These are phyloP conservation scores for Platerodrilus igneus DNA, from an alignment of 2,888 invertebrate species.

Conservation along the genomic window DNA sequence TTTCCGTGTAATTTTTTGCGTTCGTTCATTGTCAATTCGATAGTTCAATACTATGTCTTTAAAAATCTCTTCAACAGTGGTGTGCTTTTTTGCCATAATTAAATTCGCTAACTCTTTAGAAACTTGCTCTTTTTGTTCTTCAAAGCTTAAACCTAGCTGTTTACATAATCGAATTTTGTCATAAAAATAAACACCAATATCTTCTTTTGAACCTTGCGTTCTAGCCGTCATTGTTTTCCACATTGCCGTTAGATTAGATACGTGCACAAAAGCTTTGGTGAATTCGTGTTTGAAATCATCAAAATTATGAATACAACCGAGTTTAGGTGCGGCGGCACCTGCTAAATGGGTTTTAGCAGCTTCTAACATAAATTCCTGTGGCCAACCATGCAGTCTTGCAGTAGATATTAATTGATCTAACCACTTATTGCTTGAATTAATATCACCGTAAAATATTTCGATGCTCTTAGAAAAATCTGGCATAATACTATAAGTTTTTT, in stretches of 20 bases:
- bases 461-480: slow-evolving; percentile 1
- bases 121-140: too few relatives aligned
- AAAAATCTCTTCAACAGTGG: too few relatives aligned
- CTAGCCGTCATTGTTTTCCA: background rate
- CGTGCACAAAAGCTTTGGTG: background rate
- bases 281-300: background rate
- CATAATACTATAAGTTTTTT: background rate
- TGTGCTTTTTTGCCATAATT: too few relatives aligned
- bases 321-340: background rate
- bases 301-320: background rate
- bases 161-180: too few relatives aligned
- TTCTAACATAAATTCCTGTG: background rate
- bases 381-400: background rate
- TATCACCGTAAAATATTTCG: background rate
- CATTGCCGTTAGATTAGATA: background rate
- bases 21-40: too few relatives aligned
- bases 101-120: too few relatives aligned
- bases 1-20: too few relatives aligned
- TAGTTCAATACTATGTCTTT: too few relatives aligned
- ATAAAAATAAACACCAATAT: too few relatives aligned
- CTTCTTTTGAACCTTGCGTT: too few relatives aligned
- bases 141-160: too few relatives aligned
- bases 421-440: background rate
- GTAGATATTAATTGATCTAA: background rate
- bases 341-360: background rate